A percentile compares a stretch with the other conserved stretches of the same genome.
phyloP scores from a whole-genome alignment of 2,797 vertebrate genomes.

The Gobio occitaniae region DNA sequence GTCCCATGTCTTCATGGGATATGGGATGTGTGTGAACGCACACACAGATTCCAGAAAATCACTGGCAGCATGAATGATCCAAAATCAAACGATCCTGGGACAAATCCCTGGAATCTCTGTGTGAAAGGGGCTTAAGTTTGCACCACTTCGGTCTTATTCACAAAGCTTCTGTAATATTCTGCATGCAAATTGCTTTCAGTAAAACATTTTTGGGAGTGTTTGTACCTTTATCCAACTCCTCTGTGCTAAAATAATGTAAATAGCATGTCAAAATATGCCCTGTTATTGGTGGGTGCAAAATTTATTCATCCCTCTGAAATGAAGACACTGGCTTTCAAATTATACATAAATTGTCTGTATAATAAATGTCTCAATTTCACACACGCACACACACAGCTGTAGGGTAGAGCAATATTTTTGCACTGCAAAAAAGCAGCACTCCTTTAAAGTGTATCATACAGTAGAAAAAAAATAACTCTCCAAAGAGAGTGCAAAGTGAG shows the following conservation, averaged over 20 bases:
- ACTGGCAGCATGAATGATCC: no score
- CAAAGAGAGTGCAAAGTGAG: constrained; percentile 7
- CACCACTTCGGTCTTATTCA: neutral
- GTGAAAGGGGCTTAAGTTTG: neutral
- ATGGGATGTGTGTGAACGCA: no score
- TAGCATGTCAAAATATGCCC: neutral
- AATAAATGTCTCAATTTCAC: neutral
- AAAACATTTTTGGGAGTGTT: neutral
- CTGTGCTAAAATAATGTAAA: neutral
- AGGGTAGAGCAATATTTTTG: constrained; percentile 3
- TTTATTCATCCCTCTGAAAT: neutral
- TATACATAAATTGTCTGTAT: neutral
- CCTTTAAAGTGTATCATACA: constrained; percentile 17
- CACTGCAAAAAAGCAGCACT: constrained; percentile 1
- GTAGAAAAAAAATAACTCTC: neutral
- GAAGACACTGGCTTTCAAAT: constrained; percentile 13
- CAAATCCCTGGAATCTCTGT: no score
- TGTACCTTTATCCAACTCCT: neutral
- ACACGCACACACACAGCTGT: neutral
- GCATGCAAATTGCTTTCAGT: neutral
- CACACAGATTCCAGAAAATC: no score
- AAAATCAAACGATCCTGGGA: no score
- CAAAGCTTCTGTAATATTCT: neutral
- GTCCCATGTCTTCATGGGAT: no score
- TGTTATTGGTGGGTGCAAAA: neutral